These are phyloP conservation scores for Hyposoter dolosus DNA, from an alignment of 2,888 invertebrate genomes.

Conservation along the genomic window DNA sequence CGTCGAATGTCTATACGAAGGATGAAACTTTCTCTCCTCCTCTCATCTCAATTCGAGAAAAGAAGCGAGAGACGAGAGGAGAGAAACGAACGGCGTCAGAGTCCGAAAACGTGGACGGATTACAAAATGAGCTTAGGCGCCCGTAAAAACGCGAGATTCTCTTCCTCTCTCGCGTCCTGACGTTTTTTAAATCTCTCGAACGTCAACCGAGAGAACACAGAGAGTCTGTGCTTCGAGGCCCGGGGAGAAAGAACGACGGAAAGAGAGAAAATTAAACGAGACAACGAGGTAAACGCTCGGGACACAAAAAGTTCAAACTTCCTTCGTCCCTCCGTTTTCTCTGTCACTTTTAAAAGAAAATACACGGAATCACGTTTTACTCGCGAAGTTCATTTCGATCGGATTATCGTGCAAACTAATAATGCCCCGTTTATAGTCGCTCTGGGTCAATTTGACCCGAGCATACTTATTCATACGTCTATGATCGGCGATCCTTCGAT, in stretches of 20 bases:
- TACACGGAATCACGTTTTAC: background rate
- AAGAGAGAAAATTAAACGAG: conserved; percentile 39
- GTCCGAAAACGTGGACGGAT: conserved; percentile 59
- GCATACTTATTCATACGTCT: too few species aligned
- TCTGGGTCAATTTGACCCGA: too few species aligned
- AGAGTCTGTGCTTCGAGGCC: background rate
- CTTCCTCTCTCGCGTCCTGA: conserved; percentile 24
- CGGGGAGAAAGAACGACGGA: background rate
- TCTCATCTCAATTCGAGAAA: conserved; percentile 54
- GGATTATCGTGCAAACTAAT: too few species aligned
- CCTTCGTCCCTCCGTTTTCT: background rate
- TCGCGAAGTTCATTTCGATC: background rate
- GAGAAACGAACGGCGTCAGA: conserved; percentile 50
- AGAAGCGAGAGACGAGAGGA: conserved; percentile 11
- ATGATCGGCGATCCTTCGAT: too few species aligned
- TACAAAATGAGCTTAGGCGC: conserved; percentile 66
- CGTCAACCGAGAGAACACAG: background rate
- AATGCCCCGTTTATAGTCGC: too few species aligned
- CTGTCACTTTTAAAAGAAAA: background rate
- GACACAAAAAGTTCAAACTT: conserved; percentile 23
- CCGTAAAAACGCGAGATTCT: conserved; percentile 61
- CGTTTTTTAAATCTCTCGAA: conserved; percentile 48
- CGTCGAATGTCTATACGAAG: conserved; percentile 37
- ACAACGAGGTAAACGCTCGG: conserved; percentile 8
- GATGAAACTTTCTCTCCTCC: conserved; percentile 38